phyloP scores from a whole-genome alignment of 2,888 invertebrate species.

The Marronus borbonicus region DNA sequence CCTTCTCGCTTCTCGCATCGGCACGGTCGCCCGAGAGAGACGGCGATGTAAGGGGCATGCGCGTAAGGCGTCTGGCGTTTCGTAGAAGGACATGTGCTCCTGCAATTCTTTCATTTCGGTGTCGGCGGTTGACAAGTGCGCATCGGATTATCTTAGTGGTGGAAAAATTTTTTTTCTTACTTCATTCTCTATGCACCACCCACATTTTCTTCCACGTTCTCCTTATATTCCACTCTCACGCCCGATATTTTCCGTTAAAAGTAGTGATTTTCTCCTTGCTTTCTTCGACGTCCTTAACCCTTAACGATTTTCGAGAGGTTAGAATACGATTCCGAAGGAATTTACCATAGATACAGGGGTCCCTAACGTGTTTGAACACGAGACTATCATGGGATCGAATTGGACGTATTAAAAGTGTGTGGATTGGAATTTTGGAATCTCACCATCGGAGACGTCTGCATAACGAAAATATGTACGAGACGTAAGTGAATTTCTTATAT shows the following conservation, averaged over 20 bases:
- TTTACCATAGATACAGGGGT: too few species aligned
- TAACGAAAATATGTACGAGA: neutral
- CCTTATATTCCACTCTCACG: too few species aligned
- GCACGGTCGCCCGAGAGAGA: constrained; percentile 29
- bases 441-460: neutral
- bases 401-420: neutral
- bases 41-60: constrained; percentile 30
- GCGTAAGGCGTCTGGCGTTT: constrained; percentile 96
- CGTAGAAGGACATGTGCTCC: constrained; percentile 99
- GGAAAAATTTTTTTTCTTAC: neutral
- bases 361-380: too few species aligned
- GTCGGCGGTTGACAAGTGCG: constrained; percentile 76
- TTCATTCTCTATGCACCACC: too few species aligned
- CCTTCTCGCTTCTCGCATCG: constrained; percentile 26
- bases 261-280: neutral
- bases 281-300: neutral
- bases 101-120: constrained; percentile 99
- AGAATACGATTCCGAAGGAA: too few species aligned
- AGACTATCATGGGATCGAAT: too few species aligned
- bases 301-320: too few species aligned
- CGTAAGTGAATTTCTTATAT: neutral
- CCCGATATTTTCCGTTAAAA: too few species aligned
- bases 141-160: constrained; percentile 1
- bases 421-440: neutral
- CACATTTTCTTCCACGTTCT: too few species aligned